Evolutionary conservation across 2,113 vertebrate species (phyloP), one percentile per base, ranked within the genome.

Genomic region (Chaetodon auriga): DNA sequence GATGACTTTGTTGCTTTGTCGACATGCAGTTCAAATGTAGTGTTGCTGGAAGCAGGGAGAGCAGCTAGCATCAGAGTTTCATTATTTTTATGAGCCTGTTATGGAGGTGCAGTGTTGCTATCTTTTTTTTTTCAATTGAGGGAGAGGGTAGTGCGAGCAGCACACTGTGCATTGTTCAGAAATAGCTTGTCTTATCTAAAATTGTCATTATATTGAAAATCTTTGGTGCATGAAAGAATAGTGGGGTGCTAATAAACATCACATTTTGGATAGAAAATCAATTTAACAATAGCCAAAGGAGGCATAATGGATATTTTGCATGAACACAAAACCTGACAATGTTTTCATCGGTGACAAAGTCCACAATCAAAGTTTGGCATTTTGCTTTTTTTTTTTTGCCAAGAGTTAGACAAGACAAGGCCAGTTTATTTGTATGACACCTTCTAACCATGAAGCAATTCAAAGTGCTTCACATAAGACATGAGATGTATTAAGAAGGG

Each of bases 1-100:
- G 90, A 93, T 90, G 91, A 90, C 92, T 93, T 91, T 89, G 86
- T 90, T 87, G 90, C 83, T 88, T 88, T 85, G 89, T 87, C 80
- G 79, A 89, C 90, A 91, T 75, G 49, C 82, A 79, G 81, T 89
- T 90, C 83, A 87, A 74, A 80, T 88, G 86, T 88, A 87, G 82
- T 85, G 87, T 65, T 80, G 85, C 71, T 61, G 83, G 86, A 89
- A 83, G 81, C 76, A 78, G 74, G 49, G 61, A 66, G 78, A 87
- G 73, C 55, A 18, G 80, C 70, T 63, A 79, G 69, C 62, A 46
- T 69, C 84, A 45, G 30, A 78, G 80, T 88, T 87, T 84, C 75
- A 79, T 87, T 89, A 82, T 90, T 87, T 90, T 86, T 86, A 89
- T 66, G 76, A 79, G 78, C 75, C 80, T 89, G 62, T 84, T 83